Evolutionary conservation across 2,113 vertebrate genomes (phyloP), one percentile per base, ranked within the genome.

Genomic region (Silurus meridionalis): DNA sequence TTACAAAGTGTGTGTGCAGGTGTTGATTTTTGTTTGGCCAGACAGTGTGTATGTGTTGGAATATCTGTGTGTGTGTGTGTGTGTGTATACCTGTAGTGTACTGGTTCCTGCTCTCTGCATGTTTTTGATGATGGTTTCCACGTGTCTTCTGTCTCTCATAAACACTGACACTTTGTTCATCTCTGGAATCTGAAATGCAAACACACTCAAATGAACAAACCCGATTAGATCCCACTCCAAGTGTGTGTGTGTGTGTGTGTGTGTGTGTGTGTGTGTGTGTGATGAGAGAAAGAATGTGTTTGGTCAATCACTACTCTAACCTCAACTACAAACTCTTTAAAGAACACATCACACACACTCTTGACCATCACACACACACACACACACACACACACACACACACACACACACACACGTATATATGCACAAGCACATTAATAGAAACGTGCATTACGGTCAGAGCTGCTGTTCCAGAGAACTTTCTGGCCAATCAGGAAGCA

Each of bases 71-170:
- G 37, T 37, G 37, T 37, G 37, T 37, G 37, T 53, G 25, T 46
- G 10, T 60, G 13, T 25, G 13, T 6, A 58, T 85, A 85, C 83
- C 83, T 85, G 83, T 19, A 85, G 60, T 28, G 37, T 3, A 37
- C 9, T 1, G 14, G 83, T 13, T 85, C 83, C 83, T 19, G 23
- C 46, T 15, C 19, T 66, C 19, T 63, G 14, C 72, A 85, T 64
- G 58, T 55, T 55, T 1, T 11, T 23, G 72, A 85, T 85, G 53
- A 85, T 85, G 23, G 21, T 52, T 64, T 85, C 72, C 72, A 85
- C 83, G 53, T 5, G 57, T 52, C 9, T n/a, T 85, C n/a, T 28
- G 14, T 78, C 83, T 52, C 46, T 84, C 83, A 84, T 48, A 21
- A 13, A 14, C 19, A 84, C 83, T 6, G 71, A 84, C 1, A 11